Evolutionary conservation across 2,888 invertebrate genomes (phyloP), one percentile per base, ranked within the genome.

Genomic region (Synergus gifuensis): DNA sequence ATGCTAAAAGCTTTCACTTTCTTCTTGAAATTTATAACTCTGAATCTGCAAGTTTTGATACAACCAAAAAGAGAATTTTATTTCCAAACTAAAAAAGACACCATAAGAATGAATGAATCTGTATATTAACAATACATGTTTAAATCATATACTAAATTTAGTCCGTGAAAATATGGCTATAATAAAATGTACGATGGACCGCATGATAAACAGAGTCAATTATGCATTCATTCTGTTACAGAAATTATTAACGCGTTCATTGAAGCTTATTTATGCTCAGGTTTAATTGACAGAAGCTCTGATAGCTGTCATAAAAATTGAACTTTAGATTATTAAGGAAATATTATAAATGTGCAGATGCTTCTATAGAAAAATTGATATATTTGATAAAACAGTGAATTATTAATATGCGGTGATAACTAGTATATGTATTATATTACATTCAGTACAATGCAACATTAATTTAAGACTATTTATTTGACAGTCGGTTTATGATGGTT

Each of bases 401-500:
- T 54, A n/a, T 54, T 60, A 18, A 22, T 18, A 22, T 60, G 18
- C 3, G 4, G 1, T 4, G 9, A 60, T 11, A n/a, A n/a, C n/a
- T n/a, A n/a, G n/a, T n/a, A n/a, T n/a, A n/a, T 22, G 22, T 18
- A 60, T 22, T 22, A 22, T 18, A 60, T 60, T 11, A 18, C 18
- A 60, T 49, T 16, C 11, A 11, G 18, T n/a, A 22, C 58, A n/a
- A 60, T 60, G 60, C 1, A 18, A 18, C 42, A 69, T 22, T 69
- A 69, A 22, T 28, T 36, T 69, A 11, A 28, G 49, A 54, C 28
- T 16, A 69, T 36, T 69, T 69, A 69, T 69, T 69, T 69, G 28
- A 69, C 49, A 49, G 49, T 69, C 42, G 36, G 69, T 49, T 69
- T 49, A 69, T 69, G 69, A 69, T 28, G 46, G 49, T 69, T 69